Conservation (phyloP, 1,140 invertebrate genomes). For the Riptortus pedestris region DNA sequence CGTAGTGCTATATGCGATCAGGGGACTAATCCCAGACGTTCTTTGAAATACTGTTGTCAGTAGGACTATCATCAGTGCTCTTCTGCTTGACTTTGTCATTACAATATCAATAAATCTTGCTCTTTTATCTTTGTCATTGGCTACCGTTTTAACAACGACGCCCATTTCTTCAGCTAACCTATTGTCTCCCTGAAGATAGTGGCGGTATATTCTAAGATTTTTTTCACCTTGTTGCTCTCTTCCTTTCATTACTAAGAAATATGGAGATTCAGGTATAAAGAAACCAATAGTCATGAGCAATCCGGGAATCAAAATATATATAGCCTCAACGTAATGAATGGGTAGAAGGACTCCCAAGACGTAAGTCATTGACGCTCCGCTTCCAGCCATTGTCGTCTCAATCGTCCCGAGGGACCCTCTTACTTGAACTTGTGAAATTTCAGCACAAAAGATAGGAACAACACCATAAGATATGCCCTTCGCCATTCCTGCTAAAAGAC, state of each 20-base stretch:
- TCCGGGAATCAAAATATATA: constrained; percentile 50
- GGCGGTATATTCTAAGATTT: constrained; percentile 43
- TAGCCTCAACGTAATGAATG: constrained; percentile 53
- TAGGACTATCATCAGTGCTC: constrained; percentile 30
- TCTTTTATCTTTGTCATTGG: constrained; percentile 25
- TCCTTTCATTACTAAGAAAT: constrained; percentile 51
- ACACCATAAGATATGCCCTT: constrained; percentile 64
- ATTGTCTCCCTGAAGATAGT: constrained; percentile 41
- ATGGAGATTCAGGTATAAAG: constrained; percentile 70
- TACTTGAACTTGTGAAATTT: constrained; percentile 47
- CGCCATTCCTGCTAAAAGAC: constrained; percentile 48
- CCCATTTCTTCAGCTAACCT: constrained; percentile 24
- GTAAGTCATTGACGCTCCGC: constrained; percentile 68
- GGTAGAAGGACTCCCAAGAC: constrained; percentile 57
- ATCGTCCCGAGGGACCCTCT: constrained; percentile 50
- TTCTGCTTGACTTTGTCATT: constrained; percentile 25
- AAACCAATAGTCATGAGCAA: constrained; percentile 54
- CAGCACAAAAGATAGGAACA: constrained; percentile 73
- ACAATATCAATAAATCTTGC: constrained; percentile 29
- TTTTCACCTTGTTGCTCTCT: constrained; percentile 47
- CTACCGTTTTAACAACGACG: constrained; percentile 24
- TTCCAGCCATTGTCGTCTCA: constrained; percentile 61
- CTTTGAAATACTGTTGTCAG: constrained; percentile 29
- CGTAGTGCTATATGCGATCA: constrained; percentile 31
- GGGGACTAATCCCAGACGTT: constrained; percentile 30